Evolutionary conservation across 1,140 invertebrate species (phyloP), one percentile per base, ranked within the genome.

Genomic region (Capitella teleta): DNA sequence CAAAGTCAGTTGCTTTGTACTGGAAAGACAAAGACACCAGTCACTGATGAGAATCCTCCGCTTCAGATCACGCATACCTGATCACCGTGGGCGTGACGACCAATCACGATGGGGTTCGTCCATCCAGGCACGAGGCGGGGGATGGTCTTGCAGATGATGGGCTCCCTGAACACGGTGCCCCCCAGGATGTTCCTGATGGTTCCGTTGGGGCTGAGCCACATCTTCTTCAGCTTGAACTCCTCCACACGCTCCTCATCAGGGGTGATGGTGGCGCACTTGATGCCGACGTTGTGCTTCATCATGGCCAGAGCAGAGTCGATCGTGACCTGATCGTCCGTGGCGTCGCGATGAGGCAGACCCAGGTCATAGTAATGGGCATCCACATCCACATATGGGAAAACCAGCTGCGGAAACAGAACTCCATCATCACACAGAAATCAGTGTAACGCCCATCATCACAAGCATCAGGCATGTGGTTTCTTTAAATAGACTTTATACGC

Each of bases 151-250:
- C 95, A 98, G 56, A 98, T 86, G 63, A 98, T 98, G 23, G 95
- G 88, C 74, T 98, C 95, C 58, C 94, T 82, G 61, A 73, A 73
- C n/a, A 73, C 71, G 25, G 71, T 73, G 5, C 94, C 93, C 12
- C 93, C 94, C 3, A 99, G 77, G 63, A 99, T 98, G 70, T 99
- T 98, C 63, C 96, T 81, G 59, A 99, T 98, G 8, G 95, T 99
- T 51, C 96, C 95, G 70, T 99, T 99, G 0, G 96, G 96, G 51
- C 87, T 93, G 64, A 92, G 89, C 95, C 95, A 99, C 96, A 99
- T 99, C 74, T 97, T 81, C 71, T 98, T 98, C 56, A 99, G 74
- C 0, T 93, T 92, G 66, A 98, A 98, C 75, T 99, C 96, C 81
- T 89, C 79, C 19, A 92, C 87, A 63, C 88, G 74, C 46, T 79